Evolutionary conservation across 1,140 invertebrate genomes (phyloP), one percentile per base, ranked within the genome.

Genomic region (Nephotettix cincticeps): DNA sequence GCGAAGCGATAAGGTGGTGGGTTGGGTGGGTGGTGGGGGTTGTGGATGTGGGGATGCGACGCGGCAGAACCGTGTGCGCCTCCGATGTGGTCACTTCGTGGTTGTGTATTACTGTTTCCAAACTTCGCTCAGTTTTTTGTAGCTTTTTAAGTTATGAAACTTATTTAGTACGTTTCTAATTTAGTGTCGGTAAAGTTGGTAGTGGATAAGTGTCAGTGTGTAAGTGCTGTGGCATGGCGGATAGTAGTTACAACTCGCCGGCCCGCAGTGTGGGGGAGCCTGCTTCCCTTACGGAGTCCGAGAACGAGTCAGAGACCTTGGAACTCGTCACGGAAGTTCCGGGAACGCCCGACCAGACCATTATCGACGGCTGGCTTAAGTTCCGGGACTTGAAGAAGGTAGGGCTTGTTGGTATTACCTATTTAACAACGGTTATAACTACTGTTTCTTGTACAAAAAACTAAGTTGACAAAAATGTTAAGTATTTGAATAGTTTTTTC

Each of bases 311-410:
- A 13, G 63, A 68, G 21, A 75, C 76, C 30, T 25, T 76, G 32
- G 79, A 79, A 17, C 74, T 82, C 40, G 74, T 77, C 14, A 81
- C 81, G 0, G 83, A 84, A 76, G 77, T 79, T 23, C 82, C 81
- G 9, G 78, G 82, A 72, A 81, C 82, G 19, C 83, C 86, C 28
- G 86, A 88, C 72, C 86, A 86, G 72, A 87, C 86, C 74, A 82
- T 88, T 70, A 85, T 87, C 71, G 83, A 85, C 68, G 86, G 87
- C 69, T 88, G 86, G 84, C 75, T 88, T 58, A 88, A 88, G 80
- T 88, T 88, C 75, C 81, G 86, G 32, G 86, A 88, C 79, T 85
- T 84, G 80, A 87, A 87, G 74, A 82, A 85, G 83, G 87, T 88
- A 75, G 85, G 84, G 32, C 32, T 36, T 14, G 14, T 36, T 36